Evolutionary conservation across 1,140 invertebrate species (phyloP), one percentile per base, ranked within the genome.

Genomic region (Lordiphosa stackelbergi): DNA sequence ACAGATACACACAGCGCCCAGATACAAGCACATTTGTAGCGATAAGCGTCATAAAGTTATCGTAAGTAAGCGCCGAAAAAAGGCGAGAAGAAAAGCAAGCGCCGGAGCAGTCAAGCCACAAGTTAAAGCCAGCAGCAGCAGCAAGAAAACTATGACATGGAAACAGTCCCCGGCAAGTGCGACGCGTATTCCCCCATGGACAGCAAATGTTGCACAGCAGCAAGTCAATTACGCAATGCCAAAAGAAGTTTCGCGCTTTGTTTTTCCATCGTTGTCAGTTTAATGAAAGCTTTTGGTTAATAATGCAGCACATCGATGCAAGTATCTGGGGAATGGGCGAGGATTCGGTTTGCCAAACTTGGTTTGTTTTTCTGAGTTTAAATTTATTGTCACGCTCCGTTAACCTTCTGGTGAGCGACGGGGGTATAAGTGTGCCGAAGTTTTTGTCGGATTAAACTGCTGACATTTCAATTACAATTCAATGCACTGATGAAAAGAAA

Each of bases 1-100:
- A 75, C 78, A 83, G 77, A 81, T 70, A 72, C 69, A 73, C 52
- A 74, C 53, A 71, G 48, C 64, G 59, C 61, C 68, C 53, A 83
- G 75, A 81, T 84, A 84, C 78, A 84, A 83, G 77, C 78, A 84
- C 78, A 84, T 83, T 83, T 83, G 66, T 66, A 73, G 78, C 77
- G 77, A 83, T 83, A 83, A 83, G 77, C 65, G 77, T 66, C 77
- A 84, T 83, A 83, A 83, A 84, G 72, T 83, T 83, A 83, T 84
- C 77, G 77, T 84, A 84, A 83, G 78, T 83, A 84, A 83, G 73
- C 78, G 69, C 48, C 60, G 56, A 75, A 77, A 83, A 66, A 58
- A 52, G 49, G 34, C 24, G 46, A 48, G 57, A 73, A 52, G 54
- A 56, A 66, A 43, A 55, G 11, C 57, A 40, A 47, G 36, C 2